phyloP scores from a whole-genome alignment of 92 coral and sea anemone species.

The Porites evermanni region DNA sequence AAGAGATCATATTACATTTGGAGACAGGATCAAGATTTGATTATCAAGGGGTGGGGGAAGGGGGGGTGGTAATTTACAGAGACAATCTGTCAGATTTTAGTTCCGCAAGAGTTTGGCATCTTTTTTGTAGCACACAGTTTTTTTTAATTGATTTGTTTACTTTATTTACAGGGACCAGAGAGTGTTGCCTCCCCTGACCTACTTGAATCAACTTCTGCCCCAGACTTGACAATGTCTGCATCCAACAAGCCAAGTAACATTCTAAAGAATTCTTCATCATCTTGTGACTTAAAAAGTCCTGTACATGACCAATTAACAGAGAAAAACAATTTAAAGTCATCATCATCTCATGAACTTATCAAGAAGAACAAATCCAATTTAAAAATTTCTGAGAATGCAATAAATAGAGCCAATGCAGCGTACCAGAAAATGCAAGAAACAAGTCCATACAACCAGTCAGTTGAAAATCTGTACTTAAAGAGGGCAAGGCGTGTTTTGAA shows the following conservation, averaged over 20 bases:
- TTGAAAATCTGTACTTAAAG: conserved; percentile 65
- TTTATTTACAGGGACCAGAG: not conserved
- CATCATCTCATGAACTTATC: conserved; percentile 17
- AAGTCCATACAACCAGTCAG: conserved; percentile 80
- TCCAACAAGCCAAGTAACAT: not conserved
- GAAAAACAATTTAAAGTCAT: conserved; percentile 15
- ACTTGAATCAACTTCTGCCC: conserved; percentile 22
- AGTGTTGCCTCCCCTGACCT: not conserved
- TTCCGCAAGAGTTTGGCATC: too few relatives aligned
- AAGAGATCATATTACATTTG: too few relatives aligned
- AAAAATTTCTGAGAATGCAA: conserved; percentile 31
- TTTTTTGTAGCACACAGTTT: too few relatives aligned
- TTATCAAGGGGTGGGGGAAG: too few relatives aligned
- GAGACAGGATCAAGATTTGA: too few relatives aligned
- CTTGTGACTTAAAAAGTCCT: not conserved
- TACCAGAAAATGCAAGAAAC: conserved; percentile 37
- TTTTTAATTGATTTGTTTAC: not conserved
- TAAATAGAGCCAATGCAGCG: conserved; percentile 41
- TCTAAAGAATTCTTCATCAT: not conserved
- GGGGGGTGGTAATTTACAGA: too few relatives aligned
- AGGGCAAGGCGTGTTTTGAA: conserved; percentile 39
- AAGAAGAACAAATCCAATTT: conserved; percentile 26
- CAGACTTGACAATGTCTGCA: conserved; percentile 8
- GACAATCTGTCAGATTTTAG: too few relatives aligned
- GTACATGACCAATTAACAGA: not conserved